Evolutionary conservation across 2,797 vertebrate genomes (phyloP).

Genomic region (Leptoclinus maculatus): DNA sequence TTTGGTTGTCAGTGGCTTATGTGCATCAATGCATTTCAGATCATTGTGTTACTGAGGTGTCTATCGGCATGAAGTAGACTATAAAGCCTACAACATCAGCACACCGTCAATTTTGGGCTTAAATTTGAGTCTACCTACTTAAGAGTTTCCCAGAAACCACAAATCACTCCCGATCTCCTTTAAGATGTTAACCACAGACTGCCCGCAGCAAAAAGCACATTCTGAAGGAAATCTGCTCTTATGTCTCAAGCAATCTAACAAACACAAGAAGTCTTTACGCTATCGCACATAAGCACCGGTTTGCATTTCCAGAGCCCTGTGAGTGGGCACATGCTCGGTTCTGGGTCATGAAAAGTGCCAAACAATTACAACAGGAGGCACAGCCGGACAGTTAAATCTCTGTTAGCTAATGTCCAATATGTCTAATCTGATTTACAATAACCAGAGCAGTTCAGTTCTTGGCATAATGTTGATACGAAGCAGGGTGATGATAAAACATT

Average conservation of each 20-base stretch:
- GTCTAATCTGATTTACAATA: conserved; percentile 53
- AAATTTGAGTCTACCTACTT: conserved; percentile 28
- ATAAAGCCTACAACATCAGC: background rate
- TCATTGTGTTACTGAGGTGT: background rate
- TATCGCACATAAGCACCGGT: conserved; percentile 21
- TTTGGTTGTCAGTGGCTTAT: background rate
- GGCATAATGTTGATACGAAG: conserved; percentile 7
- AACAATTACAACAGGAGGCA: conserved; percentile 25
- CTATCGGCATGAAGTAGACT: background rate
- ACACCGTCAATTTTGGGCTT: conserved; percentile 42
- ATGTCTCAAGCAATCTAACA: conserved; percentile 14
- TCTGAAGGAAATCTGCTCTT: background rate
- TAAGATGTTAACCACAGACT: conserved; percentile 26
- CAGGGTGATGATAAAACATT: background rate
- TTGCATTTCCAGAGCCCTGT: conserved; percentile 23
- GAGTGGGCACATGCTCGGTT: conserved; percentile 4
- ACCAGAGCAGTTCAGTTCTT: conserved; percentile 30
- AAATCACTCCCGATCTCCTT: conserved; percentile 32
- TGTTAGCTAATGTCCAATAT: conserved; percentile 39
- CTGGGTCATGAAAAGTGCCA: conserved; percentile 14
- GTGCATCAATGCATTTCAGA: background rate
- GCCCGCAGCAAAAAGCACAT: conserved; percentile 10
- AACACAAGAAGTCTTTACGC: background rate
- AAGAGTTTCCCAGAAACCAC: conserved; percentile 23
- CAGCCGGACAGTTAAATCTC: conserved; percentile 39